Evolutionary conservation across 2,113 vertebrate genomes (phyloP).

Genomic region (Gavia stellata): DNA sequence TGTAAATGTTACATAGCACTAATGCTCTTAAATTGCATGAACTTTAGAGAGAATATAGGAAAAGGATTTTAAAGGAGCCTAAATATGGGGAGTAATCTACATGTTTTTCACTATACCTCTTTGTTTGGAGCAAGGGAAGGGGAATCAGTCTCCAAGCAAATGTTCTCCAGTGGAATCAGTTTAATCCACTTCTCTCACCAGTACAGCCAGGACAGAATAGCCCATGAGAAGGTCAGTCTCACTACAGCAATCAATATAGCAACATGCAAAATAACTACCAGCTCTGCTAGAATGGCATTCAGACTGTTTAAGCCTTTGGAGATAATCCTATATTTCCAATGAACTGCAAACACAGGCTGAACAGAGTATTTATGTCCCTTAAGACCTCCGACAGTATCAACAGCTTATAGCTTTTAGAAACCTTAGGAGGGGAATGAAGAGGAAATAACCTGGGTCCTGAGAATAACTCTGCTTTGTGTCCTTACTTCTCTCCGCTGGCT

Average conservation of each 20-base stretch:
- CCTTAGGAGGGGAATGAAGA: not conserved
- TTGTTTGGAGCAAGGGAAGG: slow-evolving; percentile 57
- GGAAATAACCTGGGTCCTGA: not conserved
- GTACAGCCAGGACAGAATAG: not conserved
- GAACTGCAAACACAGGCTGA: not conserved
- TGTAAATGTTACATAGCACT: not conserved
- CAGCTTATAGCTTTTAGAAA: not conserved
- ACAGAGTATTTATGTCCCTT: not conserved
- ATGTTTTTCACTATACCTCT: not conserved
- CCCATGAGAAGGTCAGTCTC: not conserved
- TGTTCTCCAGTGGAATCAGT: slow-evolving; percentile 66
- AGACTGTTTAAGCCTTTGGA: not conserved
- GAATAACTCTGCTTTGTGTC: not conserved
- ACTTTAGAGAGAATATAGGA: not conserved
- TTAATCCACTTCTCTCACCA: slow-evolving; percentile 61
- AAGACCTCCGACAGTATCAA: not conserved
- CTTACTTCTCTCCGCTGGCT: not conserved
- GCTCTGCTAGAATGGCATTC: not conserved
- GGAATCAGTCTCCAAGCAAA: slow-evolving; percentile 67
- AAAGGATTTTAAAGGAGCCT: not conserved
- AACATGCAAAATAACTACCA: not conserved
- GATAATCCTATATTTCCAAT: slow-evolving; percentile 6
- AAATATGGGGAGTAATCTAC: not conserved
- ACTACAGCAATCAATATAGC: not conserved
- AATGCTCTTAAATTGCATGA: not conserved